Evolutionary conservation across 2,113 vertebrate species (phyloP).

Genomic region (Cyprinodon brontotheroides): DNA sequence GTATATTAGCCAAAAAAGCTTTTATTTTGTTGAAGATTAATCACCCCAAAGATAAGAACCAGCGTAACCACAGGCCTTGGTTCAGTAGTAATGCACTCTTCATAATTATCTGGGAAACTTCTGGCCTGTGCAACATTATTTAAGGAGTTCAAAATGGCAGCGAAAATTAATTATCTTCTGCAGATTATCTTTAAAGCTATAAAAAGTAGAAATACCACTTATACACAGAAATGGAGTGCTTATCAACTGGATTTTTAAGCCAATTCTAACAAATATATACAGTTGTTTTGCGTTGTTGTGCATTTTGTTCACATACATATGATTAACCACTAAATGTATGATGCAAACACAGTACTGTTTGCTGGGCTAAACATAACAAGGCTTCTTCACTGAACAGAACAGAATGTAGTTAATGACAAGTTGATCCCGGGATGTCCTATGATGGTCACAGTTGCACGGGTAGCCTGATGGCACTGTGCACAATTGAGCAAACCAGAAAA

Average conservation of each 20-base stretch:
- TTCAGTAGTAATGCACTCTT: slow-evolving; percentile 32
- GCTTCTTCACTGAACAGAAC: background rate
- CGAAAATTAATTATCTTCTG: slow-evolving; percentile 36
- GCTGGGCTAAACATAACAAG: slow-evolving; percentile 6
- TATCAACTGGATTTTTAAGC: background rate
- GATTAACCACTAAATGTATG: no score
- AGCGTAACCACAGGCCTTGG: slow-evolving; percentile 13
- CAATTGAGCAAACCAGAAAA: slow-evolving; percentile 40
- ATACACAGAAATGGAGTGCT: slow-evolving; percentile 1
- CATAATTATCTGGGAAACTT: slow-evolving; percentile 36
- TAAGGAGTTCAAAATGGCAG: slow-evolving; percentile 31
- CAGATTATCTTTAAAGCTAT: slow-evolving; percentile 23
- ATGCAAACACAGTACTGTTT: background rate
- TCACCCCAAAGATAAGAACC: slow-evolving; percentile 21
- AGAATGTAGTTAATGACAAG: slow-evolving; percentile 11
- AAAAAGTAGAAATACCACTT: slow-evolving; percentile 29
- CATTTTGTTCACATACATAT: background rate
- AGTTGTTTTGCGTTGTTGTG: no score
- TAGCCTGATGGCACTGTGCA: slow-evolving; percentile 14
- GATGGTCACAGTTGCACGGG: slow-evolving; percentile 16
- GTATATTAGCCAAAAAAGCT: slow-evolving; percentile 22
- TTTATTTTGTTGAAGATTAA: slow-evolving; percentile 43
- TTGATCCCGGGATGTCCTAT: slow-evolving; percentile 24
- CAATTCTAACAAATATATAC: background rate
- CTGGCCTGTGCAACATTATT: slow-evolving; percentile 42